Base-by-base conservation (phyloP, 92 coral and sea anemone species). In the Paragorgia papillata region DNA sequence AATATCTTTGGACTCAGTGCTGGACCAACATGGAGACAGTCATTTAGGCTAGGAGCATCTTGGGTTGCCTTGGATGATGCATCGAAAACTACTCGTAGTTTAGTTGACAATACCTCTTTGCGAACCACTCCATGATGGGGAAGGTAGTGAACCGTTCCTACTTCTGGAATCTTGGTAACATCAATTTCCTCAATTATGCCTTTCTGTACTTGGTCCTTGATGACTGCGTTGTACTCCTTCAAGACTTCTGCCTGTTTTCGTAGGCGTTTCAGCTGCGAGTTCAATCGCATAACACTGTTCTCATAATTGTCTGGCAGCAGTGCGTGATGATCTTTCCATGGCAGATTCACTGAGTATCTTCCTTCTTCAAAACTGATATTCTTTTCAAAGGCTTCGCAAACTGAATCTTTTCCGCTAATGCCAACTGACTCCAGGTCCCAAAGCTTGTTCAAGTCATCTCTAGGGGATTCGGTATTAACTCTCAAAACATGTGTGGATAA, bases 251-350 rank as follows among this genome's bases (percentile, higher is more conserved):
- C 73, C 9, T 83, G 57, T 26, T 71, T 67, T 31, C 73, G 30
- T 29, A 78, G 51, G 3, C 79, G 73, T 28, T 58, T 83, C 63
- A 83, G 22, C 19, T 62, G 62, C 50, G 83, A 65, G 21, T 30
- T 32, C 65, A 76, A 46, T 67, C 87, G 7, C 18, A 74, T 30
- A 20, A 70, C 64, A 56, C 73, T 51, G 61, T 44, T 33, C 73
- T 70, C 80, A 19, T 57, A 79, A 21, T 84, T 84, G 73, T 79
- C 84, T 30, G 84, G 80, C 26, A 84, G 54, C 44, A 51, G 13
- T 32, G 44, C 50, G 75, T 84, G 84, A 26, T 82, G 81, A 29
- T 75, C 77, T 29, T 75, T 82, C 64, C 70, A 60, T 7, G 76
- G 82, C 60, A 63, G 57, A n/a, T 51, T 25, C 20, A 75, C 86